Evolutionary conservation across 2,797 vertebrate species (phyloP), one percentile per base, ranked within the genome.

Genomic region (Scarus forsteni): DNA sequence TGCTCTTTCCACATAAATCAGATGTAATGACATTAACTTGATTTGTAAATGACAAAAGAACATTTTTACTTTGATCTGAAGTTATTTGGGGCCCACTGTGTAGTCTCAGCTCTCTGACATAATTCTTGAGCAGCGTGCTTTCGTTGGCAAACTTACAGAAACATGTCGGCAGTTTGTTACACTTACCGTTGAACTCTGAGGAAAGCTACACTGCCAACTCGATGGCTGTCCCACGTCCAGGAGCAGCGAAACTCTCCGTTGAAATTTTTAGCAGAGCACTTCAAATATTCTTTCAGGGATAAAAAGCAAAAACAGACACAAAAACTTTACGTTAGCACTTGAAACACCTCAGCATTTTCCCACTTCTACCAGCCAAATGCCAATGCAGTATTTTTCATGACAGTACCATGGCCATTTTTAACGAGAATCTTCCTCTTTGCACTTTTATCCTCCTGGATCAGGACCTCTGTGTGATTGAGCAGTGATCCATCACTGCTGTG

Each of bases 401-500:
- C 10, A 3, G 5, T 61, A 89, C 90, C 85, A 50, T 66, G 0
- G 1, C 62, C 54, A 7, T 16, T 44, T 73, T 78, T 79, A 13
- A 75, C 36, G 7, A 93, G 83, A 50, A 92, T 91, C 67, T 70
- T 90, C 60, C 14, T 81, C 46, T 5, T 69, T 7, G 59, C 39
- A 4, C 10, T 53, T 14, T 63, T 0, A 0, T 72, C 44, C 15
- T 79, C 73, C 19, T 79, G 71, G 68, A 94, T 88, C 77, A 94
- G 79, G 39, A 95, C 88, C 67, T 85, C 54, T 0, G 92, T 95
- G 80, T 94, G 73, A 76, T 94, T 94, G 15, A 95, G 83, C 18
- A 91, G 70, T 0, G 89, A 69, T 5, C 91, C 90, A 0, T 90
- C 70, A 36, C 43, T 35, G 55, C 62, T 63, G 84, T 93, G 81